Base-by-base conservation (phyloP, 2,797 vertebrate species). In the Chaetophractus vellerosus region DNA sequence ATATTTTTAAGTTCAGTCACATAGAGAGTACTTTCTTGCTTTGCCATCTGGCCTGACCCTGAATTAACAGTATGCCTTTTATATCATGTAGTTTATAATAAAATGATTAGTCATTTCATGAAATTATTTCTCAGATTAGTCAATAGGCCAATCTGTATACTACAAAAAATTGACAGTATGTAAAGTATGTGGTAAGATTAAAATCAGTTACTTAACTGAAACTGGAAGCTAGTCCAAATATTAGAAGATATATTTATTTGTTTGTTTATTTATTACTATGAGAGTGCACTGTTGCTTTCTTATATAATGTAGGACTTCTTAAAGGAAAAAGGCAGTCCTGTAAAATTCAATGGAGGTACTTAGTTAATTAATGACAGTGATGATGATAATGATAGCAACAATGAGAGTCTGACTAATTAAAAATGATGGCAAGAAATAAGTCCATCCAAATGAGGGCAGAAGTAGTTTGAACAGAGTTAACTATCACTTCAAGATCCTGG, bases 1-100 rank as follows among this genome's bases (percentile, higher is more conserved):
- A 55, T 11, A 79, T 71, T 91, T 95, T 93, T 33, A 93, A 86
- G 16, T 52, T 88, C 83, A 93, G 74, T 15, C 21, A 91, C 15
- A 82, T 9, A 91, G 74, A 93, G n/a, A 41, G 28, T 41, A 88
- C 33, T 82, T 95, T 82, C 83, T 88, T 94, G 79, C 45, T 61
- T 88, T 80, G 86, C 31, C 50, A 83, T 55, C 18, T 75, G 55
- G 59, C 14, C 38, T 89, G 64, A 89, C 48, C 55, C 55, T 75
- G 48, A 96, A 89, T 94, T 95, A 90, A 91, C 26, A 96, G 33
- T 89, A 84, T 92, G 66, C 3, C 45, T 59, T 91, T 88, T 93
- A 78, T 71, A 38, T 74, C 15, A 74, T 50, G 31, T 68, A 74
- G 15, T 28, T 89, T 63, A 69, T 79, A 78, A 80, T 23, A 86